phyloP scores from a whole-genome alignment of 2,113 vertebrate species.

The Neolamprologus ventralis region DNA sequence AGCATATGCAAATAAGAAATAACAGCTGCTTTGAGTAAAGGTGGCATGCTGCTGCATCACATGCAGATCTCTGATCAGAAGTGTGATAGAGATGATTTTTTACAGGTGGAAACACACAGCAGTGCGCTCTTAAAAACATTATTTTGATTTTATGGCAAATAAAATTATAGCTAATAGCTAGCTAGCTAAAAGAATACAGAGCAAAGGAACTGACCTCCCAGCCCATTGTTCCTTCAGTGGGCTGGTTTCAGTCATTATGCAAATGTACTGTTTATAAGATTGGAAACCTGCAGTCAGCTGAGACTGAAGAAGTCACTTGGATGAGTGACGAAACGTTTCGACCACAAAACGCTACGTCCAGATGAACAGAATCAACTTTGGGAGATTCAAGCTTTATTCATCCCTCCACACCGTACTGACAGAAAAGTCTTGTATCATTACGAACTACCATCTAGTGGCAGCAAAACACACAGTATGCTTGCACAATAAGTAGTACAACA shows the following conservation, averaged over 20 bases:
- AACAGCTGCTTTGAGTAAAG: neutral
- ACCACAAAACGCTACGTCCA: neutral
- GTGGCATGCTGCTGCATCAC: neutral
- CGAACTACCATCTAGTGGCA: neutral
- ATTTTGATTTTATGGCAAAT: neutral
- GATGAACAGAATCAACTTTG: neutral
- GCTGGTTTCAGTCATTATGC: neutral
- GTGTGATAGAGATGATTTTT: neutral
- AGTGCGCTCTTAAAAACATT: neutral
- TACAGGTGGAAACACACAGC: neutral
- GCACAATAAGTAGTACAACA: neutral
- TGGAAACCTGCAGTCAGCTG: neutral
- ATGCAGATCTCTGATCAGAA: neutral
- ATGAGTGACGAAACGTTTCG: neutral
- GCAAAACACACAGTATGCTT: neutral
- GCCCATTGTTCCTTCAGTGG: fast-evolving
- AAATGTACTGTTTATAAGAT: neutral
- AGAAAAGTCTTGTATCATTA: neutral
- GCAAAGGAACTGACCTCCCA: neutral
- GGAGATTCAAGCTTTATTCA: neutral
- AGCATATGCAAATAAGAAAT: neutral
- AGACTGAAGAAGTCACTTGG: neutral
- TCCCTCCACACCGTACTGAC: neutral
- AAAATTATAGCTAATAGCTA: neutral
- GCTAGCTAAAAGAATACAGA: neutral